Evolutionary conservation across 2,797 vertebrate genomes (phyloP), one percentile per base, ranked within the genome.

Genomic region (Trachurus trachurus): DNA sequence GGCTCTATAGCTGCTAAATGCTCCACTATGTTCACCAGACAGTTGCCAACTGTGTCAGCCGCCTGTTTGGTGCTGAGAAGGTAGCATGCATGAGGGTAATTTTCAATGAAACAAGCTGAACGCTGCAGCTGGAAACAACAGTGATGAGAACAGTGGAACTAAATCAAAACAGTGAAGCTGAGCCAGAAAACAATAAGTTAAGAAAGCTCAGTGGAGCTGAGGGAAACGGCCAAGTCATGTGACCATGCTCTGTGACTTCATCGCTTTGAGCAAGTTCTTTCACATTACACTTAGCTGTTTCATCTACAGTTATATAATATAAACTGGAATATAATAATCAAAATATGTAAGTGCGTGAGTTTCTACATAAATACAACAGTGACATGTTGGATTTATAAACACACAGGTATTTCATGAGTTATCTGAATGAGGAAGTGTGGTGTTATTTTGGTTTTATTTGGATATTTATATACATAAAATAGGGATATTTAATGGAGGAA

Each of bases 91-190:
- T 8, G 6, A 31, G 3, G 8, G 34, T 37, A 8, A n/a, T 61
- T 74, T 50, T 21, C 42, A 29, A 50, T 17, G 1, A 9, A 54
- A 67, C 22, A 19, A 53, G 10, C 57, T 50, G 47, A 26, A 54
- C 50, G 19, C 15, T 26, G 31, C 49, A 61, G 26, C 29, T 54
- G 47, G 54, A 42, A 68, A 66, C 58, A 53, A 6, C 54, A 61
- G 21, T 50, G 57, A 50, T 65, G 53, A 72, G n/a, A 71, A 65
- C 7, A 1, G 12, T 26, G 34, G 12, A 10, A 66, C 42, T 12
- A 39, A 57, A 17, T 44, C 42, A 26, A 61, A 22, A 67, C 49
- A 62, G 5, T n/a, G 9, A 11, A 63, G 34, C 34, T 37, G 34
- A 37, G 34, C 34, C 34, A 37, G 34, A 37, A 37, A 37, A 37